Evolutionary conservation across 2,113 vertebrate species (phyloP), one percentile per base, ranked within the genome.

Genomic region (Nannobrachium achirus): DNA sequence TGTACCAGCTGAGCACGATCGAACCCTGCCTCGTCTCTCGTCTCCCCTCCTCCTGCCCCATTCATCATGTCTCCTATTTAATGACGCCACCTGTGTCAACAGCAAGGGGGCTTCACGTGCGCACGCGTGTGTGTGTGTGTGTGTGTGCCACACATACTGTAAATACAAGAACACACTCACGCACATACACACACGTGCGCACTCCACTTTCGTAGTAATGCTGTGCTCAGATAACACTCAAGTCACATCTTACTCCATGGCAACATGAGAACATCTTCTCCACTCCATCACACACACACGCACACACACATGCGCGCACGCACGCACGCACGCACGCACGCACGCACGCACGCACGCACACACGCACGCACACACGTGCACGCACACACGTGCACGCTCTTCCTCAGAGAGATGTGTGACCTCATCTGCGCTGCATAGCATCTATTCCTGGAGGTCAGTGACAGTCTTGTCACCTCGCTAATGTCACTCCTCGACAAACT

Each of bases 51-150:
- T 58, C 76, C 60, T 64, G 56, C 66, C 56, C 76, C 76, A 57
- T 82, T 82, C 69, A 74, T 84, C 83, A 84, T 67, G 81, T 75
- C 69, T 57, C 55, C 66, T 76, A 59, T 79, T 74, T 82, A 82
- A 79, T 81, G 85, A 77, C 80, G 58, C 77, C 85, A 85, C 82
- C 85, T 87, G 86, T 78, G 79, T 86, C 83, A 82, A 78, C 76
- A 84, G 69, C 69, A 19, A 58, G 80, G 44, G 64, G 56, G 71
- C 74, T 60, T 1, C 56, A 1, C 16, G 10, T 10, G 9, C n/a
- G 11, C 38, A 7, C 19, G 11, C 63, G 45, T 62, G 20, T 60
- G 13, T 13, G 14, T 48, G 42, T 44, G 60, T 61, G 20, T 39
- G 53, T 56, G 53, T 83, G 70, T 50, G 39, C 10, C 41, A 14